Evolutionary conservation across 2,888 invertebrate species (phyloP).

Genomic region (Drosophila subsilvestris): DNA sequence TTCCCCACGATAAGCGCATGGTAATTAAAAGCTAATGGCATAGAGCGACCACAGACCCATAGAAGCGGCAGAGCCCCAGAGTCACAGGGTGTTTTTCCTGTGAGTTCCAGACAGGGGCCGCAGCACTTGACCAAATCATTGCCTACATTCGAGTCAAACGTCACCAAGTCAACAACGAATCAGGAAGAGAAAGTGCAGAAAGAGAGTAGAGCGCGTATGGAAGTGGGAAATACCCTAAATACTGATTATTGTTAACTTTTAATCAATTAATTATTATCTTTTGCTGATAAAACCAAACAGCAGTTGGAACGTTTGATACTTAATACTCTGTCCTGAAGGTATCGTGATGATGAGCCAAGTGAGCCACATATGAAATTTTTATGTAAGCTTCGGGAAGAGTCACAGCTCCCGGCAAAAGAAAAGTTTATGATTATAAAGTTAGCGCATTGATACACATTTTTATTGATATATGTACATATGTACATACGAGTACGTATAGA

Average conservation of each 20-base stretch:
- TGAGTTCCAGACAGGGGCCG: not conserved
- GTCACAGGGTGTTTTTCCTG: not conserved
- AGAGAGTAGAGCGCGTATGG: not conserved
- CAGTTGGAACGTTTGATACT: no score
- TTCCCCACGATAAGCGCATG: constrained; percentile 26
- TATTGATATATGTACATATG: no score
- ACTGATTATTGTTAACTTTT: not conserved
- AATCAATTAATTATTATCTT: not conserved
- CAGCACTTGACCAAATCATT: constrained; percentile 12
- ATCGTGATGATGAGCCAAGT: no score
- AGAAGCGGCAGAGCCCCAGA: not conserved
- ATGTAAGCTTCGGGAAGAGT: no score
- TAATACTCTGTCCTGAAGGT: no score
- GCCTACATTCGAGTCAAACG: constrained; percentile 28
- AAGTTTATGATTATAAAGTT: no score
- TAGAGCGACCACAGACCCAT: not conserved
- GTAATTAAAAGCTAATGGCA: constrained; percentile 8
- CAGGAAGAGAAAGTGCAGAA: constrained; percentile 6
- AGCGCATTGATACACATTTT: no score
- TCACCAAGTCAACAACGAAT: constrained; percentile 3
- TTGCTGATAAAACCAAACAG: not conserved
- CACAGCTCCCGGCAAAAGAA: no score
- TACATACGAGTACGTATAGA: no score
- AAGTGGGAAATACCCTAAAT: constrained; percentile 10
- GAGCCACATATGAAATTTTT: no score